Conservation (phyloP, 2,113 vertebrate genomes). For the Nothocercus nigrocapillus region DNA sequence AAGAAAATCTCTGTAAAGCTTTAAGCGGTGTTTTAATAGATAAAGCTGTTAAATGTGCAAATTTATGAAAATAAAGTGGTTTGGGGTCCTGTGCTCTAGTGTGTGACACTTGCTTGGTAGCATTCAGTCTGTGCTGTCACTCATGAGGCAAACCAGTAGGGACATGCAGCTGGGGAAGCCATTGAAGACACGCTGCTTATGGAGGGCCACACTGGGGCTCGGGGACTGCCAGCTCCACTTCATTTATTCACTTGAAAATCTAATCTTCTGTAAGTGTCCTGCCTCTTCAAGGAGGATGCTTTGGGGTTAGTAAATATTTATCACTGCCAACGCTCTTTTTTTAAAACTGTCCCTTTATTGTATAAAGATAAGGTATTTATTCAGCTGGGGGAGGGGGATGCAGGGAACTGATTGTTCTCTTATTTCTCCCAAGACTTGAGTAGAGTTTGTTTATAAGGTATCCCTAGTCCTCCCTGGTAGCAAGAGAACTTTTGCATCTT, state of each 20-base stretch:
- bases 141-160: neutral
- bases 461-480: neutral
- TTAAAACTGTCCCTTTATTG: neutral
- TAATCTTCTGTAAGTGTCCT: neutral
- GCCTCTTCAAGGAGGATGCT: neutral
- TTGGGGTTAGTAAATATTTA: slow-evolving; percentile 42
- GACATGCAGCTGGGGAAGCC: neutral
- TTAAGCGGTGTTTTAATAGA: neutral
- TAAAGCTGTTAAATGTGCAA: neutral
- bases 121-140: neutral
- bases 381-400: neutral
- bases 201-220: neutral
- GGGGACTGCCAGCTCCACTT: neutral
- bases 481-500: neutral
- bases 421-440: neutral
- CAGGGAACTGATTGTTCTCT: neutral
- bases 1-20: neutral
- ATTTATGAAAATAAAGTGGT: neutral
- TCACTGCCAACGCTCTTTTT: neutral
- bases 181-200: neutral
- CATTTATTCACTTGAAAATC: neutral
- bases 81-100: neutral
- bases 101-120: neutral
- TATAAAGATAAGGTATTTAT: neutral
- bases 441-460: neutral